Percentiles rank a stretch among this genome's conserved stretches.
These are phyloP conservation scores for Astreopora myriophthalma DNA, from an alignment of 64 coral and sea anemone genomes.

Conservation along the genomic window DNA sequence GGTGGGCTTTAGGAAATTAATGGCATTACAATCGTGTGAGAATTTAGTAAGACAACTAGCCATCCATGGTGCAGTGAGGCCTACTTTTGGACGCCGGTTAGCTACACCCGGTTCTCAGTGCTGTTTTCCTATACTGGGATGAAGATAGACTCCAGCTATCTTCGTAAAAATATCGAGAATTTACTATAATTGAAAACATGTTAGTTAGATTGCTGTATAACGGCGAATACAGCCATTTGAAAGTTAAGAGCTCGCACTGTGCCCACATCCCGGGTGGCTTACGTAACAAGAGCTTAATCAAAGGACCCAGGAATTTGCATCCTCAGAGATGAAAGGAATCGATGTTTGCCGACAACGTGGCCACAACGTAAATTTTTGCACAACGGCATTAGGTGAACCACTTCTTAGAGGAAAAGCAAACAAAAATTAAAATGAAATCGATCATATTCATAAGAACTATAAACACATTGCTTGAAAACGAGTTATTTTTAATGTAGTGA, in stretches of 20 bases:
- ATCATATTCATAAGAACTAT: neutral
- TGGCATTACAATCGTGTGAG: too few relatives aligned
- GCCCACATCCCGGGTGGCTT: neutral
- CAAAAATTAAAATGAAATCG: neutral
- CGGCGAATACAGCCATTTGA: constrained; percentile 22
- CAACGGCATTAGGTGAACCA: neutral
- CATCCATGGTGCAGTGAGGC: too few relatives aligned
- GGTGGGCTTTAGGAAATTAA: too few relatives aligned
- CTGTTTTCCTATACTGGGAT: too few relatives aligned
- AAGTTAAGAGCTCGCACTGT: neutral
- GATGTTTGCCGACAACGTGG: neutral
- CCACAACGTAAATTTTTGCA: neutral
- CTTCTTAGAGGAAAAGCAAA: neutral
- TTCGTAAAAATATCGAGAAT: constrained; percentile 9
- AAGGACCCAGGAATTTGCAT: constrained; percentile 26
- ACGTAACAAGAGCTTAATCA: constrained; percentile 33
- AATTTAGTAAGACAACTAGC: too few relatives aligned
- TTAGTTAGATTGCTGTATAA: constrained; percentile 51
- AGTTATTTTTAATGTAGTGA: too few relatives aligned
- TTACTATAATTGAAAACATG: constrained; percentile 54
- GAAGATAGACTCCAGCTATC: neutral
- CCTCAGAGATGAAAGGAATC: constrained; percentile 23
- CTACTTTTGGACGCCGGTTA: too few relatives aligned
- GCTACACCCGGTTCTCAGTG: too few relatives aligned
- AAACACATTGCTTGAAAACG: neutral